phyloP scores from a whole-genome alignment of 2,888 invertebrate species.

The Drosophila quasianomalipes region DNA sequence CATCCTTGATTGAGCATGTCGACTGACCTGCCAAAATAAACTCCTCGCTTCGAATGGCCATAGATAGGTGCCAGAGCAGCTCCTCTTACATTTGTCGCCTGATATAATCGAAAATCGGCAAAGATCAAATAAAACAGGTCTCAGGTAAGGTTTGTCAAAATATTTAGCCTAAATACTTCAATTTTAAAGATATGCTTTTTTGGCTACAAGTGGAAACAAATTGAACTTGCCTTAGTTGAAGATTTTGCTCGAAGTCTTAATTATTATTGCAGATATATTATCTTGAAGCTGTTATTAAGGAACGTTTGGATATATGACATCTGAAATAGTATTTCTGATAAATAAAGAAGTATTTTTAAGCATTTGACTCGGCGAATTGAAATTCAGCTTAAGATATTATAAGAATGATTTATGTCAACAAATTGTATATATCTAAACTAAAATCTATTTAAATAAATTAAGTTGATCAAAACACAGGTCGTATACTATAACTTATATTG shows the following conservation, averaged over 20 bases:
- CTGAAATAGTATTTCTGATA: neutral
- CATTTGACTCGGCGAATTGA: neutral
- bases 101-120: slow-evolving; percentile 36
- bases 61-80: neutral
- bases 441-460: neutral
- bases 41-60: slow-evolving; percentile 22
- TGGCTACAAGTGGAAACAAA: neutral
- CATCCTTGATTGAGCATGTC: slow-evolving; percentile 26
- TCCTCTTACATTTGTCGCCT: neutral
- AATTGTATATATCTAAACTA: neutral
- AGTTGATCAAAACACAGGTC: no score
- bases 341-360: neutral
- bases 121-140: slow-evolving; percentile 27
- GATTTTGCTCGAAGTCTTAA: neutral
- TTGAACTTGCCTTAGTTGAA: neutral
- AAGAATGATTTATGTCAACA: neutral
- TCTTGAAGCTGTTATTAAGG: neutral
- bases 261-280: neutral
- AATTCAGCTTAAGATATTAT: neutral
- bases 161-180: neutral
- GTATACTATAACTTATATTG: neutral
- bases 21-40: slow-evolving; percentile 41
- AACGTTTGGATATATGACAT: neutral
- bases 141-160: neutral
- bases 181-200: neutral